phyloP scores from a whole-genome alignment of 2,113 vertebrate species.

The Excalfactoria chinensis region DNA sequence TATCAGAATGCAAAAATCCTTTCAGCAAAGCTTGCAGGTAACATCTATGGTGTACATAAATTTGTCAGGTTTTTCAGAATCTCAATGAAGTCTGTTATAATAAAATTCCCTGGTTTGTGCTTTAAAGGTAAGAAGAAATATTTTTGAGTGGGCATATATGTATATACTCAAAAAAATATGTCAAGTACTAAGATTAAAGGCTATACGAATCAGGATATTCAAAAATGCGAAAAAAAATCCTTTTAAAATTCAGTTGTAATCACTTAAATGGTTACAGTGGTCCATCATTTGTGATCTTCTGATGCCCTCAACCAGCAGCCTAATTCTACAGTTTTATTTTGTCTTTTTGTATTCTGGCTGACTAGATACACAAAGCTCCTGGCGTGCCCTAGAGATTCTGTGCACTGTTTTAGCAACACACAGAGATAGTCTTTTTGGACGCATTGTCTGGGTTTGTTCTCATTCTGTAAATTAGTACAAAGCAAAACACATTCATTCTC shows the following conservation, averaged over 20 bases:
- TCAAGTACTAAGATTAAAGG: neutral
- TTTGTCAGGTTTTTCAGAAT: neutral
- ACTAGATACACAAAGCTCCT: neutral
- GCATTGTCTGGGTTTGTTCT: neutral
- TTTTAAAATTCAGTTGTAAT: neutral
- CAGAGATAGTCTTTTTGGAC: neutral
- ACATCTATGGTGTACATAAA: neutral
- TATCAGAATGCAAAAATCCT: neutral
- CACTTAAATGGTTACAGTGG: neutral
- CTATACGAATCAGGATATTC: neutral
- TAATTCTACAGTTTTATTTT: neutral
- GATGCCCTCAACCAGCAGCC: neutral
- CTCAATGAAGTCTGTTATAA: neutral
- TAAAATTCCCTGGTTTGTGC: neutral
- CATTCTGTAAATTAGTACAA: neutral
- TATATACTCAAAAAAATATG: neutral
- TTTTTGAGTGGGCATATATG: no score
- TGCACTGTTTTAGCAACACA: neutral
- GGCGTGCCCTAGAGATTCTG: neutral
- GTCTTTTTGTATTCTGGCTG: neutral
- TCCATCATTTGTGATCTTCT: neutral
- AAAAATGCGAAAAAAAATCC: neutral
- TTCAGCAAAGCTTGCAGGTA: neutral
- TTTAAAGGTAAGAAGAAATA: neutral
- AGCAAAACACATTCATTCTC: neutral